Evolutionary conservation across 2,888 invertebrate species (phyloP).

Genomic region (Holacanthella duospinosa): DNA sequence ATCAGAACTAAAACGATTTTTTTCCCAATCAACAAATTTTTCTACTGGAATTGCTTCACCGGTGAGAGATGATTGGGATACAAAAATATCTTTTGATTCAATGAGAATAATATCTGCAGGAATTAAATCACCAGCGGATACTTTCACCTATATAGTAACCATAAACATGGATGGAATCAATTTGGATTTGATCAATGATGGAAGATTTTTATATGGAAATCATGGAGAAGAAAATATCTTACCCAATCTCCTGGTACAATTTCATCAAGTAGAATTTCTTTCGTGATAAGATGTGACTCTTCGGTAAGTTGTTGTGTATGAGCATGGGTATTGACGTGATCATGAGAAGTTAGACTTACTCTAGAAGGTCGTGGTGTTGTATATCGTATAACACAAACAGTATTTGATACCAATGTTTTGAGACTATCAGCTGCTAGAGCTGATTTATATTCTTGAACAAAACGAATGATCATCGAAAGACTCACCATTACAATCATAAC

Average conservation of each 20-base stretch:
- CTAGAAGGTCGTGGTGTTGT: not conserved
- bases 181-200: too few relatives aligned
- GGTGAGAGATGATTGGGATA: conserved; percentile 22
- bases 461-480: conserved; percentile 16
- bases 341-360: not conserved
- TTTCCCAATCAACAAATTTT: conserved; percentile 7
- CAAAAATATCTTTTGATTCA: conserved; percentile 18
- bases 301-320: not conserved
- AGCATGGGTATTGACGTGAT: not conserved
- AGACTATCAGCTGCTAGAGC: conserved; percentile 16
- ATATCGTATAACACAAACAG: conserved; percentile 14
- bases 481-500: conserved; percentile 22
- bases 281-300: not conserved
- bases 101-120: conserved; percentile 18
- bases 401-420: conserved; percentile 16
- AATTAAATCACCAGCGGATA: conserved; percentile 18
- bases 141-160: not conserved
- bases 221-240: not conserved
- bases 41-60: conserved; percentile 21
- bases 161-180: not conserved
- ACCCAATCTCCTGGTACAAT: conserved; percentile 24
- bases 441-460: conserved; percentile 22
- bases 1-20: not conserved
- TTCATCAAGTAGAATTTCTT: conserved; percentile 10
- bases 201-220: not conserved